Conservation (phyloP, 2,797 vertebrate genomes). For the Apodemus agrarius region DNA sequence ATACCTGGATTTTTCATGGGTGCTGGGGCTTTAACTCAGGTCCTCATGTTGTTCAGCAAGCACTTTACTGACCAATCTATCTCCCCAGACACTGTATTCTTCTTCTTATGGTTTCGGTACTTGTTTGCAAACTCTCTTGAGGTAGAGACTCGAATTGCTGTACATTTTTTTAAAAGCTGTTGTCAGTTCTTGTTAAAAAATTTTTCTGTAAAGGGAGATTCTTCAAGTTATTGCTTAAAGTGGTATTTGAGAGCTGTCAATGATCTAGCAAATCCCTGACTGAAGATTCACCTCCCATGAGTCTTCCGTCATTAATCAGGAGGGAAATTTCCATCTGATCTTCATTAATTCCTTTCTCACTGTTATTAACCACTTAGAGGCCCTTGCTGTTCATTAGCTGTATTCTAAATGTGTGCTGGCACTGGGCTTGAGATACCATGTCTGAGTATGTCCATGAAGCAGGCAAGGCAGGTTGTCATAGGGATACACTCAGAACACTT, state of each 20-base stretch:
- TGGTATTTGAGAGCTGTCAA: slow-evolving; percentile 1
- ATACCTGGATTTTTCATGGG: not conserved
- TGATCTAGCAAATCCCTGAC: slow-evolving; percentile 42
- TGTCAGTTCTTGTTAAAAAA: slow-evolving; percentile 7
- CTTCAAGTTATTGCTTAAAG: not conserved
- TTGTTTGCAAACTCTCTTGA: slow-evolving; percentile 20
- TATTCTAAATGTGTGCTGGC: slow-evolving; percentile 2
- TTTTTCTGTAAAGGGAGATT: slow-evolving; percentile 4
- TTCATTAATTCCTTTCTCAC: slow-evolving; percentile 38
- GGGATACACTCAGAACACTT: not conserved
- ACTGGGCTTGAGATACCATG: not conserved
- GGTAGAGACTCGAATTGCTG: not conserved
- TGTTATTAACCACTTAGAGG: slow-evolving; percentile 11
- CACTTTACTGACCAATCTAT: no score
- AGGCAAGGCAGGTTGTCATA: not conserved
- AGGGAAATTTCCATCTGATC: slow-evolving; percentile 41
- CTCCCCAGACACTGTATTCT: not conserved
- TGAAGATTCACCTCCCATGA: not conserved
- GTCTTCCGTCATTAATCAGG: slow-evolving; percentile 30
- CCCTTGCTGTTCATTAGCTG: not conserved
- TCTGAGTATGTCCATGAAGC: not conserved
- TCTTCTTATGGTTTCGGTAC: not conserved
- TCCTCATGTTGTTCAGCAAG: not conserved
- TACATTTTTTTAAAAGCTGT: not conserved
- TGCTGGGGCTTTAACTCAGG: not conserved